phyloP scores from a whole-genome alignment of 2,888 invertebrate species.

The Spialia ferax region DNA sequence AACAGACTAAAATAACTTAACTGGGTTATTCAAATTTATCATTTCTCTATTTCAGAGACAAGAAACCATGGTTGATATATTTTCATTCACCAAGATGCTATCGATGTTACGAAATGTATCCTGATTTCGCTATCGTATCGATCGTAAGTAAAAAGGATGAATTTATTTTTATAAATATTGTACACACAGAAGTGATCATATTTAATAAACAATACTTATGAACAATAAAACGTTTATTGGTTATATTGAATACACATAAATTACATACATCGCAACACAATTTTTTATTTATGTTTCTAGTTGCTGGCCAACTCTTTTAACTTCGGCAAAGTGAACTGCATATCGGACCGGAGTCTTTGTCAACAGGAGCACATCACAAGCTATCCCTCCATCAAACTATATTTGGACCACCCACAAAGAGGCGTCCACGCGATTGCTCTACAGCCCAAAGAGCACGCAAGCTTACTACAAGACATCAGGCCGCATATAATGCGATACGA shows the following conservation, averaged over 20 bases:
- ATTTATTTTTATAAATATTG: neutral
- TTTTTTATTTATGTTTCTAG: constrained; percentile 55
- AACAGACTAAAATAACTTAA: neutral
- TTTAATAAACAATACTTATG: too few relatives aligned
- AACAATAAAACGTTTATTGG: too few relatives aligned
- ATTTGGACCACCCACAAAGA: constrained; percentile 60
- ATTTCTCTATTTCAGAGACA: constrained; percentile 51
- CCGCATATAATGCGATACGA: constrained; percentile 63
- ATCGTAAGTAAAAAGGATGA: constrained; percentile 69
- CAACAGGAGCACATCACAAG: constrained; percentile 72
- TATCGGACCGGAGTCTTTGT: constrained; percentile 71
- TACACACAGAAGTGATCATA: too few relatives aligned
- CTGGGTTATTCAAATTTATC: neutral
- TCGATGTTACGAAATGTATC: constrained; percentile 73
- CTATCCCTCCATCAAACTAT: constrained; percentile 74
- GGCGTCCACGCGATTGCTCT: constrained; percentile 61
- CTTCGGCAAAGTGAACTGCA: constrained; percentile 78
- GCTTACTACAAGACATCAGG: constrained; percentile 60
- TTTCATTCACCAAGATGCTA: constrained; percentile 79
- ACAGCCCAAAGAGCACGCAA: constrained; percentile 58
- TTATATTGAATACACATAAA: too few relatives aligned
- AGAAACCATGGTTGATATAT: constrained; percentile 77
- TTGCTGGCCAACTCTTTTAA: constrained; percentile 67
- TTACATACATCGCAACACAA: too few relatives aligned
- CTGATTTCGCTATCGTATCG: constrained; percentile 75